Evolutionary conservation across 1,140 invertebrate species (phyloP), one percentile per base, ranked within the genome.

Genomic region (Lepidurus couesii): DNA sequence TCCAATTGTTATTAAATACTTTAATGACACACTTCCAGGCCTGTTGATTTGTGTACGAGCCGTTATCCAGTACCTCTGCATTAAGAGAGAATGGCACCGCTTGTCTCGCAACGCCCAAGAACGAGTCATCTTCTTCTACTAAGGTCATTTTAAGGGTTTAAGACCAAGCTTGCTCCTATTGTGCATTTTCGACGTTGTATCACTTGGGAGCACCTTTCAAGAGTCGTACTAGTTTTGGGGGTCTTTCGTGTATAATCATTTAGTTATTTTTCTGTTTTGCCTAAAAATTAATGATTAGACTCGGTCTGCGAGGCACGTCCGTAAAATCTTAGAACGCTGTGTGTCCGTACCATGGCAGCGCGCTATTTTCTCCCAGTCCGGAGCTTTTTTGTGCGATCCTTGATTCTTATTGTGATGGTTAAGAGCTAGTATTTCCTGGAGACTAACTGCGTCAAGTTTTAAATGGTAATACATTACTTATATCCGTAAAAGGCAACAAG

Each of bases 41-140:
- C 88, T 95, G 80, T 86, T 95, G 79, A 95, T 96, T 83, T 95
- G 93, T 84, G 89, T 95, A 77, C 91, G 94, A 81, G 93, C 94
- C 11, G 90, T 95, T 47, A 89, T 95, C 80, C 94, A 95, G 86
- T 96, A 96, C 86, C 86, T 95, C 82, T 93, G 92, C 84, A 95
- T 96, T 81, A 96, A 95, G 83, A 89, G 93, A 80, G 93, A 94
- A 78, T 96, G 94, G 94, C 89, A 92, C 81, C 86, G 93, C 81
- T 86, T 95, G n/a, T 93, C 92, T 7, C 90, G 91, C 65, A 92
- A 90, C 80, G 92, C 93, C 79, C 93, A 95, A 83, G 93, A 95
- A 84, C 89, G 93, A 82, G 87, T 95, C 81, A 87, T 95, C 78
- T 94, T 95, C 88, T 95, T 94, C 85, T 94, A 94, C 86, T 95